These are phyloP conservation scores for Lamellibrachia columna DNA, from an alignment of 2,888 invertebrate genomes.

Conservation along the genomic window DNA sequence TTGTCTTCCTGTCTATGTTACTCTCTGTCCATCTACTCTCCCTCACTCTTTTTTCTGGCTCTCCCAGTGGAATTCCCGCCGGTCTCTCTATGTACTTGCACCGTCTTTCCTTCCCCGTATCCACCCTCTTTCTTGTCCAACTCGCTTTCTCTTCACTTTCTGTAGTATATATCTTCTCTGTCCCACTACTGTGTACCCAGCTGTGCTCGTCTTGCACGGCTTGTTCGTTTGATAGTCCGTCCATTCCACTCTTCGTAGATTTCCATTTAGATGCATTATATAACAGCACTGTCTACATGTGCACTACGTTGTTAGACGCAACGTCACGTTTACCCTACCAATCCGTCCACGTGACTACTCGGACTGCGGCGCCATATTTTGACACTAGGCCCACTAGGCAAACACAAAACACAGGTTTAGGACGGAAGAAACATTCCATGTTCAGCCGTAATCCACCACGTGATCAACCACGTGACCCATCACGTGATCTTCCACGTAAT, in stretches of 20 bases:
- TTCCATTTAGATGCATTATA: neutral
- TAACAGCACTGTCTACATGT: neutral
- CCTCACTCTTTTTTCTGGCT: too few relatives aligned
- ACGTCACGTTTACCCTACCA: neutral
- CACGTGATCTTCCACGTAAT: too few relatives aligned
- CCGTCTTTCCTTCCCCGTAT: too few relatives aligned
- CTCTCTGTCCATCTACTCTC: too few relatives aligned
- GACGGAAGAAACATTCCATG: neutral
- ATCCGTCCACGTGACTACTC: neutral
- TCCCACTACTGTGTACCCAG: neutral
- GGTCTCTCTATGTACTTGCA: too few relatives aligned
- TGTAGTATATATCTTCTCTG: too few relatives aligned
- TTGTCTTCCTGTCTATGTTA: too few relatives aligned
- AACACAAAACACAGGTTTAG: neutral
- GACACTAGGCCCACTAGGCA: too few relatives aligned
- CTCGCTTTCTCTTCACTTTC: too few relatives aligned
- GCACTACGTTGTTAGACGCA: neutral
- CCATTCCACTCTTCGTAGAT: neutral
- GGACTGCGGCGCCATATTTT: neutral
- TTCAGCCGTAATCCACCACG: neutral
- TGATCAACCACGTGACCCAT: too few relatives aligned
- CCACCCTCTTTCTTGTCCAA: too few relatives aligned
- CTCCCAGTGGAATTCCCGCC: too few relatives aligned
- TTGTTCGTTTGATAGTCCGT: conserved; percentile 12
- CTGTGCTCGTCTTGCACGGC: neutral